Evolutionary conservation across 2,888 invertebrate species (phyloP).

Genomic region (Apodemia zela): DNA sequence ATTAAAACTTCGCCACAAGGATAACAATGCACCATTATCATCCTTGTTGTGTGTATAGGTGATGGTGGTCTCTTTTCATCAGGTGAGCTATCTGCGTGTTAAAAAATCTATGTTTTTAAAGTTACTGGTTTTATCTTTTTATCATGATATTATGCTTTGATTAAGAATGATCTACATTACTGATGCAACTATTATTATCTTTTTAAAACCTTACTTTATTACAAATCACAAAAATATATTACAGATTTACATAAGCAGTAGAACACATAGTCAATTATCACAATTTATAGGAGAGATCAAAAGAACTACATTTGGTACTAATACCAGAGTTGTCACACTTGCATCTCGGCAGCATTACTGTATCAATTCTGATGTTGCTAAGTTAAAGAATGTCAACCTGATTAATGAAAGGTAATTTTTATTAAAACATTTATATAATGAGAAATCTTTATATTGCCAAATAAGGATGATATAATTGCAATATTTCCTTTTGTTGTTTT

Average conservation of each 20-base stretch:
- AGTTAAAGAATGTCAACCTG: slow-evolving; percentile 85
- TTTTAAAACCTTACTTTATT: not conserved
- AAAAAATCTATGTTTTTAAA: too few species aligned
- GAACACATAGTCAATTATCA: slow-evolving; percentile 97
- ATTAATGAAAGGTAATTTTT: slow-evolving; percentile 90
- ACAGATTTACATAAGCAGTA: slow-evolving; percentile 95
- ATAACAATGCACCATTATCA: too few species aligned
- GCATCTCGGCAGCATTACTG: slow-evolving; percentile 97
- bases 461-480: too few species aligned
- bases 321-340: slow-evolving; percentile 88
- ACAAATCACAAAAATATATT: slow-evolving; percentile 32
- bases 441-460: too few species aligned
- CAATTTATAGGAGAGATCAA: slow-evolving; percentile 97
- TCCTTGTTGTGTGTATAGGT: too few species aligned
- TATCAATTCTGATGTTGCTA: slow-evolving; percentile 89
- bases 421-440: not conserved
- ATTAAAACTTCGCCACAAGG: too few species aligned
- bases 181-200: not conserved
- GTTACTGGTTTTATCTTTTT: too few species aligned
- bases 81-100: too few species aligned
- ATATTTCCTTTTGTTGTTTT: slow-evolving; percentile 23
- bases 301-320: slow-evolving; percentile 86
- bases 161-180: too few species aligned
- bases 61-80: too few species aligned
- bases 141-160: too few species aligned